Percentiles rank a stretch among this genome's conserved stretches.
Conservation (phyloP, 2,888 invertebrate species). For the Tenodera sinensis region DNA sequence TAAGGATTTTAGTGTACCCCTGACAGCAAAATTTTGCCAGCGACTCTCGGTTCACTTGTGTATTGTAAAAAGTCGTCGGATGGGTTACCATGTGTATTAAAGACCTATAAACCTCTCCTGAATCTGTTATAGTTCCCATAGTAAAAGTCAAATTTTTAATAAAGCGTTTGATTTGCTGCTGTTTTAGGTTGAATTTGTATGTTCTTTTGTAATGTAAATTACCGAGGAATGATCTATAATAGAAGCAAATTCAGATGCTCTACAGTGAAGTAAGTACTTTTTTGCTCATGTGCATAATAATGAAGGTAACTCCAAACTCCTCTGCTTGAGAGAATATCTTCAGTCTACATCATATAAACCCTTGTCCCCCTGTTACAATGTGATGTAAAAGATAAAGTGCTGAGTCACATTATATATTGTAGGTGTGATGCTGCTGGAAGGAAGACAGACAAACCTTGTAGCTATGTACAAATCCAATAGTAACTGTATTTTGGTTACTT, state of each 20-base stretch:
- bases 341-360: not conserved
- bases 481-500: not conserved
- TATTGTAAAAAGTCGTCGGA: too few species aligned
- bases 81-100: too few species aligned
- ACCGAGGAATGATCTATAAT: too few species aligned
- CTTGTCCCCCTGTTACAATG: not conserved
- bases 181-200: too few species aligned
- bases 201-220: too few species aligned
- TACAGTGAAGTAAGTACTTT: not conserved
- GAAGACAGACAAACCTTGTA: not conserved
- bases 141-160: too few species aligned
- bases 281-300: not conserved
- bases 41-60: too few species aligned
- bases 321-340: not conserved
- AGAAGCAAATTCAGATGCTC: not conserved
- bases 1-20: too few species aligned
- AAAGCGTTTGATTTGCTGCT: too few species aligned
- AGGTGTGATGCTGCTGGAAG: not conserved
- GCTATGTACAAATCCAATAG: not conserved
- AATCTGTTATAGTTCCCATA: too few species aligned
- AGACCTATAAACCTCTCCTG: too few species aligned
- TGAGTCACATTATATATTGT: not conserved
- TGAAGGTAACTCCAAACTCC: not conserved
- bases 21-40: too few species aligned
- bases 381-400: not conserved